phyloP scores from a whole-genome alignment of 1,140 invertebrate genomes.

The Xylocopa sonorina region DNA sequence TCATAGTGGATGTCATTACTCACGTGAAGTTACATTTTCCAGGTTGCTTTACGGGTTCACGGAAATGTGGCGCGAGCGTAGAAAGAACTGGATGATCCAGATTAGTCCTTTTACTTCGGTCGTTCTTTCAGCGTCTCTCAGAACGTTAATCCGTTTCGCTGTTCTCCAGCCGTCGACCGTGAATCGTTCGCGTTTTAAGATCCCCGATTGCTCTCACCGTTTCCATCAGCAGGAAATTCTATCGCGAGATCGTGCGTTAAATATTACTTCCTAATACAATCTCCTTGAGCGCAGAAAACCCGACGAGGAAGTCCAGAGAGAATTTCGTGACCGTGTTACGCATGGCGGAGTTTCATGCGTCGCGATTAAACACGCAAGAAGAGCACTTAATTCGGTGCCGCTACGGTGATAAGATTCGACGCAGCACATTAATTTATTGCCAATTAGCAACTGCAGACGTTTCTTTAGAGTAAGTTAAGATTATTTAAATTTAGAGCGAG shows the following conservation, averaged over 20 bases:
- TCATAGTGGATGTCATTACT: background rate
- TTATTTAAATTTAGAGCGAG: no score
- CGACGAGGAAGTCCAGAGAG: background rate
- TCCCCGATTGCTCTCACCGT: slow-evolving; percentile 41
- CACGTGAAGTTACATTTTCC: background rate
- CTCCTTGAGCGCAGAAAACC: background rate
- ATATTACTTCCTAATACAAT: slow-evolving; percentile 23
- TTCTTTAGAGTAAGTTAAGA: no score
- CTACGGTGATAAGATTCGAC: no score
- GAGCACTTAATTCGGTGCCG: no score
- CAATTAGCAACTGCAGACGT: no score
- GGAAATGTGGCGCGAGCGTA: background rate
- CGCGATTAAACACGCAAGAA: no score
- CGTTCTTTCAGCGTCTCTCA: slow-evolving; percentile 26
- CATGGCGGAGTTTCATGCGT: no score
- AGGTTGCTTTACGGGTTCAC: background rate
- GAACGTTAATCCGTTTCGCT: slow-evolving; percentile 59
- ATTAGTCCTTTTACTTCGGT: slow-evolving; percentile 56
- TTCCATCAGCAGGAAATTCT: slow-evolving; percentile 66
- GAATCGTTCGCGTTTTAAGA: slow-evolving; percentile 61
- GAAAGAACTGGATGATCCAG: slow-evolving; percentile 52
- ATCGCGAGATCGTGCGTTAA: slow-evolving; percentile 38
- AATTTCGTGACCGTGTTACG: background rate
- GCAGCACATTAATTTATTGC: no score
- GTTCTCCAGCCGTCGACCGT: slow-evolving; percentile 33